Evolutionary conservation across 2,888 invertebrate species (phyloP).

Genomic region (Fragum sueziense): DNA sequence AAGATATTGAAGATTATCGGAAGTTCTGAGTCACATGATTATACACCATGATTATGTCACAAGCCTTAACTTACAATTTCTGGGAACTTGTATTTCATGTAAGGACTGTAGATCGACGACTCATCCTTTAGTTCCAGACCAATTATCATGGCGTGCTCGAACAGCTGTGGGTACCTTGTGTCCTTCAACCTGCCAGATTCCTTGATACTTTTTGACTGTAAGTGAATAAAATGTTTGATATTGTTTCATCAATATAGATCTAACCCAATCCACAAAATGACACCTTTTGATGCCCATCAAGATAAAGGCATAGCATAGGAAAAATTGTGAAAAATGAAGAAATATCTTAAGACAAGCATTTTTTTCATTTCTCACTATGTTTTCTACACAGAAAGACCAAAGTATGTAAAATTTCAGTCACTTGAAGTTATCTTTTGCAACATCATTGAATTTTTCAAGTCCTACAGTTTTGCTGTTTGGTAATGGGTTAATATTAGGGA

Average conservation of each 20-base stretch:
- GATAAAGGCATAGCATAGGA: not conserved
- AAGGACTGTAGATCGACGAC: slow-evolving; percentile 68
- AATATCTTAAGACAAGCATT: no score
- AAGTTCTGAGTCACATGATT: no score
- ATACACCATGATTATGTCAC: not conserved
- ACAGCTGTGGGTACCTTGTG: slow-evolving; percentile 77
- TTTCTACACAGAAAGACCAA: no score
- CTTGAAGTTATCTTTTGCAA: no score
- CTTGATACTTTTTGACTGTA: slow-evolving; percentile 61
- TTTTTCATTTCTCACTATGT: no score
- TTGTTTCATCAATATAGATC: not conserved
- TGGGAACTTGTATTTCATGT: slow-evolving; percentile 79
- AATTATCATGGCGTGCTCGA: slow-evolving; percentile 79
- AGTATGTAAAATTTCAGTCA: no score
- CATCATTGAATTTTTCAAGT: not conserved
- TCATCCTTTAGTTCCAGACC: slow-evolving; percentile 71
- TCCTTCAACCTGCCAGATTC: slow-evolving; percentile 59
- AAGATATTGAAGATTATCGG: no score
- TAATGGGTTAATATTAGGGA: no score
- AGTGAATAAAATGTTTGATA: no score
- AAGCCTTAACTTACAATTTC: slow-evolving; percentile 80
- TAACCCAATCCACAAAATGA: not conserved
- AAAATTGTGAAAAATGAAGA: no score
- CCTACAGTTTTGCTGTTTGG: no score
- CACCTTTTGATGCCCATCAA: not conserved